Conservation (phyloP, 2,888 invertebrate genomes). For the Stenurella melanura region DNA sequence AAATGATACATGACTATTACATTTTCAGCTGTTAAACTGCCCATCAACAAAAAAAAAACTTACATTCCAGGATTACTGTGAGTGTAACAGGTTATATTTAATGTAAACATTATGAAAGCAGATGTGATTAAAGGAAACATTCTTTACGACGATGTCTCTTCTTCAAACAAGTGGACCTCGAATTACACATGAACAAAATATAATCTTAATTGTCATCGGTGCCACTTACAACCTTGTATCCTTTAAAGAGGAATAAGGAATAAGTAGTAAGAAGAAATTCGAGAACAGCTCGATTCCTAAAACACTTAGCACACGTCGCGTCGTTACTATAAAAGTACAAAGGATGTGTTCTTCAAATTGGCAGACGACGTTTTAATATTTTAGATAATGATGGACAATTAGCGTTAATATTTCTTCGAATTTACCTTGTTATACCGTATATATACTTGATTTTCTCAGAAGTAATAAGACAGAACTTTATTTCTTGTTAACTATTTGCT, state of each 20-base stretch:
- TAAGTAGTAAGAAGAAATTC: background rate
- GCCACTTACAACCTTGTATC: slow-evolving; percentile 15
- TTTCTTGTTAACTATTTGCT: too few species aligned
- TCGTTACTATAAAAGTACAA: background rate
- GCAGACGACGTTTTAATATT: background rate
- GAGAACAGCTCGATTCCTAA: background rate
- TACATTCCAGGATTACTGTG: slow-evolving; percentile 17
- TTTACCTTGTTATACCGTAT: background rate
- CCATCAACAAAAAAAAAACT: background rate
- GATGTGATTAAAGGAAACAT: slow-evolving; percentile 18
- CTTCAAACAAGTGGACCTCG: slow-evolving; percentile 21
- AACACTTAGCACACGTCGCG: background rate
- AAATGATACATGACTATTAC: slow-evolving; percentile 14
- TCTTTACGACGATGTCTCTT: slow-evolving; percentile 12
- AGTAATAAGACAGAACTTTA: too few species aligned
- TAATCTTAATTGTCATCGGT: slow-evolving; percentile 42
- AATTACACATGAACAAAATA: slow-evolving; percentile 18
- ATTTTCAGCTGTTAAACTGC: slow-evolving; percentile 22
- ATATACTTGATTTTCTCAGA: too few species aligned
- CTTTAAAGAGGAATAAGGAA: slow-evolving; percentile 8
- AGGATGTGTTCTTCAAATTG: background rate
- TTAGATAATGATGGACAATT: background rate
- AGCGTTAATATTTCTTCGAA: background rate
- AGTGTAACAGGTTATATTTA: slow-evolving; percentile 33
- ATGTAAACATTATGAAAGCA: slow-evolving; percentile 22